These are phyloP conservation scores for Sitophilus oryzae DNA, from an alignment of 1,140 invertebrate species.

Conservation along the genomic window DNA sequence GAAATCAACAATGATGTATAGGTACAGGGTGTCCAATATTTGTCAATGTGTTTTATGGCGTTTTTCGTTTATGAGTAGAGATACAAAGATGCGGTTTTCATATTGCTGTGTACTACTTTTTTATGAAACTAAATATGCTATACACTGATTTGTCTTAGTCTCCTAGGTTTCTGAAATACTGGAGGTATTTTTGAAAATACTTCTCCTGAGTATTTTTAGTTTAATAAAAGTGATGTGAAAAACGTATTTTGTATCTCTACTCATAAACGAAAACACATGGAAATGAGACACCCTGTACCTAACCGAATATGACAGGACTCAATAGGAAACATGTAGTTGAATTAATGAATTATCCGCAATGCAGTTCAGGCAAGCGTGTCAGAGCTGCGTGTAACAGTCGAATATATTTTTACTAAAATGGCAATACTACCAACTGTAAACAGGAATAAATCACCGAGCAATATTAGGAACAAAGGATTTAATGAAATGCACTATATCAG, in stretches of 20 bases:
- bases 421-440: conserved; percentile 4
- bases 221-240: too few species aligned
- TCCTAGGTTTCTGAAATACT: neutral
- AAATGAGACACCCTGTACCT: neutral
- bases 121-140: neutral
- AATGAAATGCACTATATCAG: conserved; percentile 6
- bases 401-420: conserved; percentile 4
- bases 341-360: conserved; percentile 4
- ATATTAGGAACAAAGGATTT: conserved; percentile 1
- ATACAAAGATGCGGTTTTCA: too few species aligned
- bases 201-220: neutral
- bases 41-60: too few species aligned
- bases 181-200: neutral
- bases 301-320: neutral
- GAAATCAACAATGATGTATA: too few species aligned
- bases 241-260: too few species aligned
- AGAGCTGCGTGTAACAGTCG: conserved; percentile 1
- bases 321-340: neutral
- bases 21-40: too few species aligned
- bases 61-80: too few species aligned
- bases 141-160: neutral
- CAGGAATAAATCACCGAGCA: conserved; percentile 5
- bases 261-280: neutral
- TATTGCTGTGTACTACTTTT: neutral
- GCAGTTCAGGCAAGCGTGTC: neutral